Conservation (phyloP, 2,797 vertebrate species). For the Ptychadena robeensis region DNA sequence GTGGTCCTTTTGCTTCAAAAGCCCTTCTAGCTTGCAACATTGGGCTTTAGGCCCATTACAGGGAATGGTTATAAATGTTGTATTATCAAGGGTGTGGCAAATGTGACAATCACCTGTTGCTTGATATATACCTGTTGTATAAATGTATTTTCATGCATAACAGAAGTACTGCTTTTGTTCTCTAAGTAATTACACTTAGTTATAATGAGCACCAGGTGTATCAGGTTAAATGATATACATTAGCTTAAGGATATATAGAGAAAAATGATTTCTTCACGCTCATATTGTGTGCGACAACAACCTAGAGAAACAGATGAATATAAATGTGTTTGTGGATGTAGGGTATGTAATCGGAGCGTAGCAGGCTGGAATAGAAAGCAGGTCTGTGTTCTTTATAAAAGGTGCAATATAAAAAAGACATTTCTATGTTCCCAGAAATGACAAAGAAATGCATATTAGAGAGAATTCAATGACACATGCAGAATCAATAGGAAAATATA, state of each 20-base stretch:
- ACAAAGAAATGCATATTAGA: neutral
- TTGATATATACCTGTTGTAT: too few relatives aligned
- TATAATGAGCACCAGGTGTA: neutral
- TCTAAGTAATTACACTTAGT: too few relatives aligned
- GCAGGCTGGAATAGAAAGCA: neutral
- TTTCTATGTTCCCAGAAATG: conserved; percentile 20
- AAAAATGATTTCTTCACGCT: conserved; percentile 20
- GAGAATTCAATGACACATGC: neutral
- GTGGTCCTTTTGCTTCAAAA: too few relatives aligned
- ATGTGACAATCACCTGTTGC: too few relatives aligned
- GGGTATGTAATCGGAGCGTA: conserved; percentile 18
- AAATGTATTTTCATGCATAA: too few relatives aligned
- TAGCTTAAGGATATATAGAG: neutral
- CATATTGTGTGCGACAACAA: neutral
- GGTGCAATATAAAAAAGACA: neutral
- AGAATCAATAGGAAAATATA: conserved; percentile 7
- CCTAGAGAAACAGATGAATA: conserved; percentile 15
- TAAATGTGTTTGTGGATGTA: neutral
- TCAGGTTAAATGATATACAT: conserved; percentile 7
- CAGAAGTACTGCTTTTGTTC: too few relatives aligned
- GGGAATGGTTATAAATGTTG: too few relatives aligned
- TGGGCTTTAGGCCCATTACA: too few relatives aligned
- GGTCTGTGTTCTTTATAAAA: neutral
- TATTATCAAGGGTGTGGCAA: too few relatives aligned
- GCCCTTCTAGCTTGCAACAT: too few relatives aligned